A percentile compares a stretch with the other conserved stretches of the same genome.
Conservation (phyloP, 2,888 invertebrate genomes). For the Cristatella mucedo region DNA sequence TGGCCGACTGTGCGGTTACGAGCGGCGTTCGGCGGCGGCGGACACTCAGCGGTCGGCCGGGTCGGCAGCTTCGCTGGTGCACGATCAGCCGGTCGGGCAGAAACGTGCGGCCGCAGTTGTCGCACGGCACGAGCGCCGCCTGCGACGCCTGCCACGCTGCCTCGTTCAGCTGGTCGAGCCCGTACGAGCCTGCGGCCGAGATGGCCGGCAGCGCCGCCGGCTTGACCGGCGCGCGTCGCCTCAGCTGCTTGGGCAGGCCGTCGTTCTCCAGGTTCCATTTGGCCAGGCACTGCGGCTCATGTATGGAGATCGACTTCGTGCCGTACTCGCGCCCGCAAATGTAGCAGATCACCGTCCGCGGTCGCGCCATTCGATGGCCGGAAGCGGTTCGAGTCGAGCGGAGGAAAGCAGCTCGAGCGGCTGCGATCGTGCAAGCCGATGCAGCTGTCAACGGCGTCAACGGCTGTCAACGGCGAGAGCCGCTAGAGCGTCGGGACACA, state of each 20-base stretch:
- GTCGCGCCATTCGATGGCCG: too few species aligned
- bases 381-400: too few species aligned
- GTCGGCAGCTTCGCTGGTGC: conserved; percentile 45
- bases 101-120: conserved; percentile 51
- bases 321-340: conserved; percentile 53
- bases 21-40: too few species aligned
- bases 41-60: conserved; percentile 17
- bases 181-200: conserved; percentile 8
- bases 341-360: conserved; percentile 44
- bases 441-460: too few species aligned
- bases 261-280: conserved; percentile 49
- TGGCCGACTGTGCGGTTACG: conserved; percentile 1
- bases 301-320: conserved; percentile 48
- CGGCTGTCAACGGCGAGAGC: too few species aligned
- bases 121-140: conserved; percentile 47
- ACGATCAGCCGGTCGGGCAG: conserved; percentile 48
- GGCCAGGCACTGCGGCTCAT: conserved; percentile 52
- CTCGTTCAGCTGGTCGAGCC: conserved; percentile 31
- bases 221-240: conserved; percentile 46
- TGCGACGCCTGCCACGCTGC: conserved; percentile 47
- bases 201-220: conserved; percentile 38
- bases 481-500: too few species aligned
- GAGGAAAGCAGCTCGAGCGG: too few species aligned
- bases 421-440: too few species aligned
- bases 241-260: conserved; percentile 43